Evolutionary conservation across 2,888 invertebrate genomes (phyloP).

Genomic region (Chrysodeixis includens): DNA sequence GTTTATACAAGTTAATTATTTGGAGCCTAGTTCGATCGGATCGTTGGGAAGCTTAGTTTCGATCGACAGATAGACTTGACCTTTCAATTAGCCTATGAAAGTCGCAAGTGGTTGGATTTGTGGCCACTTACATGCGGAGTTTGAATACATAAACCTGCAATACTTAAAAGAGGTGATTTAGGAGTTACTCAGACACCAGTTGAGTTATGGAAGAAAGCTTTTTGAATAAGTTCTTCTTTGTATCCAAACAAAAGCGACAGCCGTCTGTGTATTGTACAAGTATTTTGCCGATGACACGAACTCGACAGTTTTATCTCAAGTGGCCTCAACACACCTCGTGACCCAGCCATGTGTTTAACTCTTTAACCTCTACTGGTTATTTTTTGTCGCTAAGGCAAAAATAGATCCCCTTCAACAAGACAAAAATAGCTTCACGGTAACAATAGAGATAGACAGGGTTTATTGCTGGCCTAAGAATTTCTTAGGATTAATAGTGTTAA

Average conservation of each 20-base stretch:
- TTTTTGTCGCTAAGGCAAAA: constrained; percentile 27
- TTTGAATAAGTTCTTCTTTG: no score
- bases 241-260: no score
- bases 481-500: constrained; percentile 8
- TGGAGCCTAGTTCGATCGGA: background rate
- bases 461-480: constrained; percentile 5
- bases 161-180: no score
- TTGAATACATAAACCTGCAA: background rate
- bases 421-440: constrained; percentile 9
- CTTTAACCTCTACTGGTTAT: constrained; percentile 34
- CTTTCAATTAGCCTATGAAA: background rate
- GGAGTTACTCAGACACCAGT: no score
- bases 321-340: constrained; percentile 46
- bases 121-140: background rate
- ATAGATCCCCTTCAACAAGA: no score
- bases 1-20: constrained; percentile 14
- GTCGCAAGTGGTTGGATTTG: background rate
- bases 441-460: constrained; percentile 8
- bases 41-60: background rate
- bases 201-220: no score
- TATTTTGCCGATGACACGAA: constrained; percentile 1
- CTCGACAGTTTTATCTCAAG: constrained; percentile 38
- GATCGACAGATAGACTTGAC: background rate
- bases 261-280: background rate
- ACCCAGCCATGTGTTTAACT: constrained; percentile 53